Percentiles rank a stretch among this genome's conserved stretches.
Conservation (phyloP, 2,113 vertebrate species). For the Chloropsis cyanopogon region DNA sequence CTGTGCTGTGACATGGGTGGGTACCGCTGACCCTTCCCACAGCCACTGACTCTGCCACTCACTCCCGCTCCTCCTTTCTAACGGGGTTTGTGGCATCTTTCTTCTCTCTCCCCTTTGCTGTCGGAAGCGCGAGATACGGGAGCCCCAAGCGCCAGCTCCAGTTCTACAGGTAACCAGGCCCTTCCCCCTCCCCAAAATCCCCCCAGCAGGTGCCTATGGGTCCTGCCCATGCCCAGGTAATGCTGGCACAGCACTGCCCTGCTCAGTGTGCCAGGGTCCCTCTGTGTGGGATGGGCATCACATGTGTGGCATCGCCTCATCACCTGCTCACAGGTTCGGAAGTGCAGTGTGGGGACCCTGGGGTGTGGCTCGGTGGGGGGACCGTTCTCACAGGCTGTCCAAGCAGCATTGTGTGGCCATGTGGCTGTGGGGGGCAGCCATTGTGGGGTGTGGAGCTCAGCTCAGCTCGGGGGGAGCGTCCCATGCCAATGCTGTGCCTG, state of each 20-base stretch:
- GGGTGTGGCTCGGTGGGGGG: background rate
- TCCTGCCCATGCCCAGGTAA: background rate
- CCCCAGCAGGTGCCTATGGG: background rate
- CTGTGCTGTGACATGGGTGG: background rate
- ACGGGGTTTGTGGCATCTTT: conserved; percentile 67
- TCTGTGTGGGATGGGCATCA: background rate
- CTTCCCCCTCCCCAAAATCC: background rate
- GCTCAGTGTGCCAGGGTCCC: background rate
- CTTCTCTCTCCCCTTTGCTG: conserved; percentile 72
- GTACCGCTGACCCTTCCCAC: background rate
- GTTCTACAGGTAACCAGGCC: conserved; percentile 94
- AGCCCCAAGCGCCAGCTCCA: conserved; percentile 99
- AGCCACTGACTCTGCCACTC: background rate
- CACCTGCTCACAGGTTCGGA: accelerated
- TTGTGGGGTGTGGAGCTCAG: background rate
- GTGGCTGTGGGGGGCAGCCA: background rate
- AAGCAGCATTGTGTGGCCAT: background rate
- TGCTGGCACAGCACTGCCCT: background rate
- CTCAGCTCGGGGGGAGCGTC: background rate
- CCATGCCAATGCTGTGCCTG: background rate
- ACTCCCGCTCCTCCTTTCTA: background rate
- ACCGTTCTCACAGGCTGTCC: accelerated
- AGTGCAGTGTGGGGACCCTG: background rate
- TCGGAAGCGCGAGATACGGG: conserved; percentile 95
- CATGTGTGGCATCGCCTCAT: background rate